These are phyloP conservation scores for Columbina picui DNA, from an alignment of 2,113 vertebrate species.

Conservation along the genomic window DNA sequence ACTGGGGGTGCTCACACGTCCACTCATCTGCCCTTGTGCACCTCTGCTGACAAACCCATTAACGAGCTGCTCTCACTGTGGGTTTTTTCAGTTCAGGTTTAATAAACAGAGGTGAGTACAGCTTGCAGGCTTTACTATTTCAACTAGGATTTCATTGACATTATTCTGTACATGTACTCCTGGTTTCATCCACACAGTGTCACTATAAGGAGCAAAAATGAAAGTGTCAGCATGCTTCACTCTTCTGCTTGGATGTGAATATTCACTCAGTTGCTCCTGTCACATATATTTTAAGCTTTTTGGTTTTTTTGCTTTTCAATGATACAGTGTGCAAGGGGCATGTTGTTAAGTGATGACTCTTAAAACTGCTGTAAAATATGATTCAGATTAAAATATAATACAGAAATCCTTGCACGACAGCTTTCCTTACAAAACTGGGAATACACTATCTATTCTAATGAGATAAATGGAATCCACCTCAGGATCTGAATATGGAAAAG, in stretches of 20 bases:
- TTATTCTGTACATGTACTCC: slow-evolving; percentile 58
- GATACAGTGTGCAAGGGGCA: not conserved
- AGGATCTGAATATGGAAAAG: not conserved
- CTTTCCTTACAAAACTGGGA: not conserved
- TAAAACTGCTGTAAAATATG: slow-evolving; percentile 41
- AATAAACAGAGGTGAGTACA: not conserved
- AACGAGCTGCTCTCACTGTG: not conserved
- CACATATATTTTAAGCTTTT: not conserved
- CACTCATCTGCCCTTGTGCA: fast-evolving
- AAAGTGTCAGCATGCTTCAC: slow-evolving; percentile 41
- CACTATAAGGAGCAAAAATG: slow-evolving; percentile 75
- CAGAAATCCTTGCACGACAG: not conserved
- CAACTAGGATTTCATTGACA: not conserved
- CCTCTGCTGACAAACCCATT: not conserved
- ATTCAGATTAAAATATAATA: slow-evolving; percentile 4
- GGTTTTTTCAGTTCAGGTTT: not conserved
- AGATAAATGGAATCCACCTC: not conserved
- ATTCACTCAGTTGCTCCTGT: not conserved
- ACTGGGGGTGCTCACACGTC: not conserved
- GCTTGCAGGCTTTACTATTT: not conserved
- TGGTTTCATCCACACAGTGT: slow-evolving; percentile 80
- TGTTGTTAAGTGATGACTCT: slow-evolving; percentile 24
- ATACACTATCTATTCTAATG: not conserved
- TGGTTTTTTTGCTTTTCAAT: not conserved
- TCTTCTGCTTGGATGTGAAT: slow-evolving; percentile 26